Conservation (phyloP, 2,797 vertebrate species). For the Buceros bicornis region DNA sequence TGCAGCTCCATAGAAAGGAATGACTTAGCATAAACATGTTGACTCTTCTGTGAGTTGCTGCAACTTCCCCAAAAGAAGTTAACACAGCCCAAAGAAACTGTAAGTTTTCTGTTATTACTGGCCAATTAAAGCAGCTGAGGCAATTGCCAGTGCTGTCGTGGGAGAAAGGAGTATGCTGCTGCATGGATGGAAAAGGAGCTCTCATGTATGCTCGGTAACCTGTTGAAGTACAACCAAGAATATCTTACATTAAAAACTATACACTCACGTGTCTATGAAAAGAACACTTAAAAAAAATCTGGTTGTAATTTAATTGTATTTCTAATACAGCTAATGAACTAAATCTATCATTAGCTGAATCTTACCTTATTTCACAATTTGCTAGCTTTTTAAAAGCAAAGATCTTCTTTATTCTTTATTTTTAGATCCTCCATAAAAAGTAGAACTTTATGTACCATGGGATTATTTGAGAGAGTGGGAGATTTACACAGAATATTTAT, state of each 20-base stretch:
- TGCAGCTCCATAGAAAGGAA: neutral
- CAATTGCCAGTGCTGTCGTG: neutral
- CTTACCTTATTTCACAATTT: neutral
- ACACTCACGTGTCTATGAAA: neutral
- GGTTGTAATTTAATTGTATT: neutral
- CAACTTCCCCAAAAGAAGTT: neutral
- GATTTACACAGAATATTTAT: neutral
- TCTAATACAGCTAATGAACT: neutral
- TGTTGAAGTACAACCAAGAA: neutral
- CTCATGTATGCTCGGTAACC: neutral
- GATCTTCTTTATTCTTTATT: neutral
- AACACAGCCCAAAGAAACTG: neutral
- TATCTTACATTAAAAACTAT: neutral
- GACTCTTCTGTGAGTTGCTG: neutral
- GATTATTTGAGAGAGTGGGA: neutral
- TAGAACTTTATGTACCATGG: neutral
- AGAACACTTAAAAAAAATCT: neutral
- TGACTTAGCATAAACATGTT: neutral
- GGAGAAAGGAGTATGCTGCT: neutral
- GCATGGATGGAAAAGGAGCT: neutral
- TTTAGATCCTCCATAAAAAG: neutral
- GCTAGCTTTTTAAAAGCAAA: neutral
- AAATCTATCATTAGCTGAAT: neutral
- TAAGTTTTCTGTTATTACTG: neutral
- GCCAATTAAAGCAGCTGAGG: neutral